These are phyloP conservation scores for Corythoichthys intestinalis DNA, from an alignment of 2,113 vertebrate species.

Conservation along the genomic window DNA sequence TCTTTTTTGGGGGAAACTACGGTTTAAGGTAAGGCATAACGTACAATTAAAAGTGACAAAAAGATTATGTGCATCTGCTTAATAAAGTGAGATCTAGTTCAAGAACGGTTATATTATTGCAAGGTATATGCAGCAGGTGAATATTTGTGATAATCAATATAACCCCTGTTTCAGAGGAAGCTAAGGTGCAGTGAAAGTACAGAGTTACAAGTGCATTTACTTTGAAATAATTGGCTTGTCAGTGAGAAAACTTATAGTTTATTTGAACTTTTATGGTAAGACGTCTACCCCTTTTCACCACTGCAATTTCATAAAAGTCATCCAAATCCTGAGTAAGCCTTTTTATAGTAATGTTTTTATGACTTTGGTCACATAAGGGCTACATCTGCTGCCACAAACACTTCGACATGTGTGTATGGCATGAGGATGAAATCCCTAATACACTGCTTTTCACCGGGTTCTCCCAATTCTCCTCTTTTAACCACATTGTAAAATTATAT, in stretches of 20 bases:
- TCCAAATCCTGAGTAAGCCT: constrained; percentile 53
- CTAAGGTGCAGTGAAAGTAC: constrained; percentile 20
- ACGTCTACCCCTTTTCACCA: constrained; percentile 54
- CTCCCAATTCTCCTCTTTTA: constrained; percentile 39
- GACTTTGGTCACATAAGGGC: constrained; percentile 59
- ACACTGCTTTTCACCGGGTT: constrained; percentile 52
- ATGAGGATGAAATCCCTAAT: constrained; percentile 50
- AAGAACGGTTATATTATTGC: neutral
- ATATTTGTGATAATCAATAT: too few species aligned
- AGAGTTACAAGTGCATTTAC: constrained; percentile 14
- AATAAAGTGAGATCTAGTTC: neutral
- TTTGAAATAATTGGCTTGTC: constrained; percentile 43
- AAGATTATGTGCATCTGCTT: neutral
- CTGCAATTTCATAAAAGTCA: constrained; percentile 68
- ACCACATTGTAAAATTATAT: constrained; percentile 71
- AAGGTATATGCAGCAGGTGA: too few species aligned
- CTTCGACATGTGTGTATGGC: constrained; percentile 59
- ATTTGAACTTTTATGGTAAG: constrained; percentile 66
- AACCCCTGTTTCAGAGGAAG: constrained; percentile 9
- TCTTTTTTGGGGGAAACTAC: neutral
- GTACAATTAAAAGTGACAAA: neutral
- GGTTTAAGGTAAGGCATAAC: neutral
- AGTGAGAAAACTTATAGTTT: constrained; percentile 64
- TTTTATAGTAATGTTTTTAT: constrained; percentile 69
- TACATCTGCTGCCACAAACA: constrained; percentile 65